phyloP scores from a whole-genome alignment of 2,797 vertebrate species.

The Morus bassanus region DNA sequence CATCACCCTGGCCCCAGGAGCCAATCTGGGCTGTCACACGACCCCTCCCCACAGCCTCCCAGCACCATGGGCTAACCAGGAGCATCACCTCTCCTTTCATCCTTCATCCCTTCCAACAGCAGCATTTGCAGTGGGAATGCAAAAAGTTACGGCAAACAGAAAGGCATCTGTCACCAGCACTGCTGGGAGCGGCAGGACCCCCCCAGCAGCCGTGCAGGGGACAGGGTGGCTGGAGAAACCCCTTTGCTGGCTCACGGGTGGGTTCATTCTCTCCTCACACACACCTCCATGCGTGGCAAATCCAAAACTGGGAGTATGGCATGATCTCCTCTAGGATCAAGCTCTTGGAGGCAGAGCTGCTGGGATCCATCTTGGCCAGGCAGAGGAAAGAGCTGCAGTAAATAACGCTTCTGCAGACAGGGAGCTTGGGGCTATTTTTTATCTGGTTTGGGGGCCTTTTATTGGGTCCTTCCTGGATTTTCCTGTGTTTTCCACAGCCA shows the following conservation, averaged over 20 bases:
- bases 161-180: background rate
- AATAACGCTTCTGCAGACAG: background rate
- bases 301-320: background rate
- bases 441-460: background rate
- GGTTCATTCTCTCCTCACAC: background rate
- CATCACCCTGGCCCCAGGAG: fast-evolving
- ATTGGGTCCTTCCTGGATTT: background rate
- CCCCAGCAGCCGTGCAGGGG: fast-evolving
- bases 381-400: background rate
- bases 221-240: background rate
- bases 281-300: fast-evolving
- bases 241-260: fast-evolving
- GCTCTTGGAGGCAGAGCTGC: background rate
- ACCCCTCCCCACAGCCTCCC: background rate
- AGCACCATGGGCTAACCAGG: fast-evolving
- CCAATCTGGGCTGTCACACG: background rate
- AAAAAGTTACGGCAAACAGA: background rate
- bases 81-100: background rate
- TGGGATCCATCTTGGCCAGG: background rate
- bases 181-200: background rate
- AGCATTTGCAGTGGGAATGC: background rate
- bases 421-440: background rate
- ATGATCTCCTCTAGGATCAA: background rate
- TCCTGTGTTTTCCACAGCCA: background rate
- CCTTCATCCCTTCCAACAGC: background rate